phyloP scores from a whole-genome alignment of 2,113 vertebrate genomes.

The Larimichthys crocea region DNA sequence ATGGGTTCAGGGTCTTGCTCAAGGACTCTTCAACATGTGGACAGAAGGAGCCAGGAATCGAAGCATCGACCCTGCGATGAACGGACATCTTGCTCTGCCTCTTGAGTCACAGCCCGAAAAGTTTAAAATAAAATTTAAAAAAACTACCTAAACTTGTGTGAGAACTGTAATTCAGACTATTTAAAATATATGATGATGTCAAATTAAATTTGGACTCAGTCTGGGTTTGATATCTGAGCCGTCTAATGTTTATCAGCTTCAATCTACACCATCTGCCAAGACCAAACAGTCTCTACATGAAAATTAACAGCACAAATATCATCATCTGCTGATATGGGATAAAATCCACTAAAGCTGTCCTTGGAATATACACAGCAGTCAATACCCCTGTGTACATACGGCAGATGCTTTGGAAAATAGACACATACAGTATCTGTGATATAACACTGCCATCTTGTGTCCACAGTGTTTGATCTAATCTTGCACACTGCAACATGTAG shows the following conservation, averaged over 20 bases:
- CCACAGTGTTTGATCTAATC: background rate
- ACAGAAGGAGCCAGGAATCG: background rate
- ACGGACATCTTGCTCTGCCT: background rate
- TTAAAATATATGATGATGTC: constrained; percentile 20
- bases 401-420: constrained; percentile 3
- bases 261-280: constrained; percentile 65
- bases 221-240: constrained; percentile 42
- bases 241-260: constrained; percentile 48
- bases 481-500: background rate
- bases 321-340: constrained; percentile 47
- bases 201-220: constrained; percentile 25
- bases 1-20: background rate
- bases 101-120: background rate
- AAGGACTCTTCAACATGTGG: background rate
- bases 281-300: constrained; percentile 49
- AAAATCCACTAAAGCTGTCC: constrained; percentile 45
- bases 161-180: background rate
- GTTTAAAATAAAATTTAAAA: too few relatives aligned
- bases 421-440: background rate
- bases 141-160: background rate
- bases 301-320: constrained; percentile 59
- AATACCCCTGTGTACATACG: background rate
- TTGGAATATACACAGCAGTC: constrained; percentile 31
- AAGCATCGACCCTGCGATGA: constrained; percentile 5
- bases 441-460: constrained; percentile 78